Conservation (phyloP, 2,113 vertebrate species). For the Carlito syrichta region DNA sequence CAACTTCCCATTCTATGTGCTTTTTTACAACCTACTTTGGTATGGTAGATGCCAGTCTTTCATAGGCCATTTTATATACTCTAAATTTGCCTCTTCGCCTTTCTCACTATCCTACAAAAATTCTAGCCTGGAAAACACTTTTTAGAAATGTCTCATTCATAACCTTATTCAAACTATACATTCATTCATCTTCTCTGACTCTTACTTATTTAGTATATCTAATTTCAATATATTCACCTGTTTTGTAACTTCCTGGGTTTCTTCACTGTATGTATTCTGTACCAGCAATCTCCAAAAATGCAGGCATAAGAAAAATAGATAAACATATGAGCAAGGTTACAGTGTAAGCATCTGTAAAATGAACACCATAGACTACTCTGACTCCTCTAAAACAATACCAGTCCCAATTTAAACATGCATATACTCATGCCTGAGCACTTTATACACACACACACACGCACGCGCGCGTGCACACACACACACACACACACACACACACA, state of each 20-base stretch:
- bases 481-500: not conserved
- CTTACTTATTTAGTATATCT: not conserved
- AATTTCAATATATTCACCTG: not conserved
- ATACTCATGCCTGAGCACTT: not conserved
- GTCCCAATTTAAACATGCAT: not conserved
- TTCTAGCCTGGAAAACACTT: not conserved
- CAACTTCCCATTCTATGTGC: not conserved
- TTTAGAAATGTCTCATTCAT: not conserved
- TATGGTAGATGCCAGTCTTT: not conserved
- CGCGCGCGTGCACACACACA: not conserved
- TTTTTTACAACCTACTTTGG: not conserved
- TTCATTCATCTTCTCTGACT: not conserved
- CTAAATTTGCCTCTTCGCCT: not conserved
- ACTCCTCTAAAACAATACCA: not conserved
- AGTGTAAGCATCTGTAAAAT: fast-evolving
- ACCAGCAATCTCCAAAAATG: not conserved
- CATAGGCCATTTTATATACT: not conserved
- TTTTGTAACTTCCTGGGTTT: not conserved
- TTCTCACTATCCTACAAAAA: not conserved
- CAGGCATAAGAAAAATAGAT: not conserved
- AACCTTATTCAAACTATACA: not conserved
- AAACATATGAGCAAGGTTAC: not conserved
- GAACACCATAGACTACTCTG: not conserved
- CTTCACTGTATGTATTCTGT: not conserved
- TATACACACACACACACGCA: not conserved